Evolutionary conservation across 2,113 vertebrate genomes (phyloP).

Genomic region (Gallinago undulata): DNA sequence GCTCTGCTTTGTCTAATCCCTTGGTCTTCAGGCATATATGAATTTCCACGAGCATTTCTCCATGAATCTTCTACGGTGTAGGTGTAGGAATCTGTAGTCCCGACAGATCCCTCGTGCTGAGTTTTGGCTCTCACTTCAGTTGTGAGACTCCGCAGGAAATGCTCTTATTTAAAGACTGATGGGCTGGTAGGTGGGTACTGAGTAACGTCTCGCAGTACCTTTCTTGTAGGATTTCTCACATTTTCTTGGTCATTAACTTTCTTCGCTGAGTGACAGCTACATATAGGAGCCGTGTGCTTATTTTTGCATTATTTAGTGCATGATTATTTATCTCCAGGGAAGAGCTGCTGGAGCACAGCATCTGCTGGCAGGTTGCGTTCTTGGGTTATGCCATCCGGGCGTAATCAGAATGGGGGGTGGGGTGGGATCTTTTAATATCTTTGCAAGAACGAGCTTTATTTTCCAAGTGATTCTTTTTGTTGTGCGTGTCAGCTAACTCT

Average conservation of each 20-base stretch:
- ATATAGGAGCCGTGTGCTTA: rapidly evolving
- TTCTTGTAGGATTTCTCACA: neutral
- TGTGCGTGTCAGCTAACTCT: neutral
- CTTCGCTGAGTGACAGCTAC: neutral
- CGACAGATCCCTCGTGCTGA: neutral
- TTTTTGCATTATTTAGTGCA: neutral
- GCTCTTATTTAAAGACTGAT: neutral
- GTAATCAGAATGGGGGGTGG: neutral
- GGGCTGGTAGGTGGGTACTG: neutral
- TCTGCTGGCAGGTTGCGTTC: neutral
- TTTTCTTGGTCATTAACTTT: neutral
- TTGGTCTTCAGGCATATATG: neutral
- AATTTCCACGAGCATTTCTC: neutral
- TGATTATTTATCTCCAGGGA: neutral
- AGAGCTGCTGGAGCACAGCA: rapidly evolving
- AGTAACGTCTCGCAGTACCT: neutral
- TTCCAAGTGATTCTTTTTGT: slow-evolving; percentile 6
- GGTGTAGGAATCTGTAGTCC: neutral
- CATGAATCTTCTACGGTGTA: neutral
- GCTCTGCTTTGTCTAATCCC: neutral
- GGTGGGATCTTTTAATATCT: neutral
- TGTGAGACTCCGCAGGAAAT: neutral
- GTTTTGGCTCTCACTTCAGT: neutral
- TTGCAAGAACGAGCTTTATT: neutral
- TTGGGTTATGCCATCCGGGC: neutral